Evolutionary conservation across 2,888 invertebrate species (phyloP).

Genomic region (Mesorhabditis belari): DNA sequence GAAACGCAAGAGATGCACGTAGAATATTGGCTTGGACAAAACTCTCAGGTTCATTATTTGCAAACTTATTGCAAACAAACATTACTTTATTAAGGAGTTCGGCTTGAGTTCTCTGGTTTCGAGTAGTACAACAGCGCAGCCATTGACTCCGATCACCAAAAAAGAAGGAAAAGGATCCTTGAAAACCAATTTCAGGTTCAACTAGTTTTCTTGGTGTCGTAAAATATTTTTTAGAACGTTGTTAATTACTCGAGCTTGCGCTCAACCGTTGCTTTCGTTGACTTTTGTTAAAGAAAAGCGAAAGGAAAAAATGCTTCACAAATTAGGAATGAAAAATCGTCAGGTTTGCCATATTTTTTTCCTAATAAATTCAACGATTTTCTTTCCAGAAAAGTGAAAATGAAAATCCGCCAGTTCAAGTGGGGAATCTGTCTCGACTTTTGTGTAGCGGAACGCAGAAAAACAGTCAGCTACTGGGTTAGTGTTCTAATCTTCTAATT

Average conservation of each 20-base stretch:
- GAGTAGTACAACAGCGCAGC: too few species aligned
- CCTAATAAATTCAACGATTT: background rate
- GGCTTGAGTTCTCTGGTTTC: background rate
- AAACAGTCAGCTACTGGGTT: constrained; percentile 43
- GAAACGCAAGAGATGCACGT: constrained; percentile 13
- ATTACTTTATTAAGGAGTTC: background rate
- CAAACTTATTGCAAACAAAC: too few species aligned
- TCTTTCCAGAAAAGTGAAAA: constrained; percentile 29
- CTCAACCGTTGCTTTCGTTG: constrained; percentile 29
- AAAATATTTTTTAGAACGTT: constrained; percentile 10
- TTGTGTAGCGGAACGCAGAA: constrained; percentile 48
- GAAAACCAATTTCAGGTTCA: constrained; percentile 43
- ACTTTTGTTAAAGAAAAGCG: constrained; percentile 50
- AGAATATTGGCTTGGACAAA: constrained; percentile 15
- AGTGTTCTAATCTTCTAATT: background rate
- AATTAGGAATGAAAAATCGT: constrained; percentile 49
- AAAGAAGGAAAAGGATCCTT: constrained; percentile 41
- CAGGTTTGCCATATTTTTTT: constrained; percentile 7
- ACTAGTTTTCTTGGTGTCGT: constrained; percentile 25
- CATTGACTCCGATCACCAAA: constrained; percentile 22
- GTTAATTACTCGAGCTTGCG: constrained; percentile 3
- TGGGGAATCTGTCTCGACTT: constrained; percentile 45
- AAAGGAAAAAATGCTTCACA: constrained; percentile 52
- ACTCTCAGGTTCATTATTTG: too few species aligned
- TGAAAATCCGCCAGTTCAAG: constrained; percentile 32